Base-by-base conservation (phyloP, 2,888 invertebrate genomes). In the Chloroclysta siterata region DNA sequence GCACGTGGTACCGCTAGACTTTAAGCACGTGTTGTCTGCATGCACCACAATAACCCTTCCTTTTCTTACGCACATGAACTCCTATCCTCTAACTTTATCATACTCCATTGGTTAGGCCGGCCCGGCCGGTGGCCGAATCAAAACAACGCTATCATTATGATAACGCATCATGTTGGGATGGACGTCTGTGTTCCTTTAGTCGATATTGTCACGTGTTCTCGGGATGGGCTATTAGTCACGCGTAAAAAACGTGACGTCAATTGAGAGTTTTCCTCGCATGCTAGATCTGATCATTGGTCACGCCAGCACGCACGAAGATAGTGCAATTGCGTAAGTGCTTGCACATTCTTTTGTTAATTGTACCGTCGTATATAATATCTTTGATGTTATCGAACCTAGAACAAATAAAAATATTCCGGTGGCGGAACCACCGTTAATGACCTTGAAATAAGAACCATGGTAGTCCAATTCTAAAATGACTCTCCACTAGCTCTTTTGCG, bases 31-130 rank as follows among this genome's bases (percentile, higher is more conserved):
- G 81, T 72, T 77, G 72, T 63, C 75, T 72, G 82, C 81, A 78
- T 84, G 83, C 69, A 66, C 67, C 86, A 85, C 84, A 87, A 74
- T 79, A 72, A 55, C 72, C 74, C 69, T 72, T 81, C 79, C 71
- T 76, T 42, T 68, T 78, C 78, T 68, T 68, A 74, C 80, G 66
- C 66, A 58, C 33, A 51, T 58, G 50, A 57, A 51, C 63, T 69
- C 69, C 63, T 73, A 66, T 72, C 71, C 68, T 72, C 71, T 71
- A 70, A 74, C 69, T 69, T 63, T 10, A 39, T 59, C 47, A 17
- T 51, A 42, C 33, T 28, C 10, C 51, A 57, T 57, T 71, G 71
- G 75, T 78, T 74, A 74, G 68, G 72, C 72, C 73, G 66, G 68
- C 72, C 72, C 73, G 66, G 68, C 72, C 65, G 74, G 51, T 56